phyloP scores from a whole-genome alignment of 2,113 vertebrate genomes.

The Sceloporus tristichus region DNA sequence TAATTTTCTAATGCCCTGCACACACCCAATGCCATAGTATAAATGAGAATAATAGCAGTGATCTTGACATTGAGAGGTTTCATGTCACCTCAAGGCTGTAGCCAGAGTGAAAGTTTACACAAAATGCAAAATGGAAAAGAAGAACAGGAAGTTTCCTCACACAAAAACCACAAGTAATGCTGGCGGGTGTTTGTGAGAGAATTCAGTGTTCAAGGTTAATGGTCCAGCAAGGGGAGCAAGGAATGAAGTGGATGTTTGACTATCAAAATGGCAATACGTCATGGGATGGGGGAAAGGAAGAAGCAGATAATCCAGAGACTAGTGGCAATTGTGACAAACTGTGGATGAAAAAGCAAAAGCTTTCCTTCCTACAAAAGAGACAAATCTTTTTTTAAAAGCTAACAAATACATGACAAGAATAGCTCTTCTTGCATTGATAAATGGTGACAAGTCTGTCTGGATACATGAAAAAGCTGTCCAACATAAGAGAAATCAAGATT shows the following conservation, averaged over 20 bases:
- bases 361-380: slow-evolving; percentile 44
- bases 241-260: slow-evolving; percentile 31
- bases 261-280: slow-evolving; percentile 46
- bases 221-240: slow-evolving; percentile 16
- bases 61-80: neutral
- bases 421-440: slow-evolving; percentile 50
- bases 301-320: slow-evolving; percentile 28
- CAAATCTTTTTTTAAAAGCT: slow-evolving; percentile 55
- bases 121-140: slow-evolving; percentile 21
- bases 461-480: slow-evolving; percentile 45
- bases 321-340: slow-evolving; percentile 48
- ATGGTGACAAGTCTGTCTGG: slow-evolving; percentile 39
- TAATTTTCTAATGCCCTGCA: neutral
- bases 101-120: slow-evolving; percentile 7
- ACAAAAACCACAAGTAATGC: neutral
- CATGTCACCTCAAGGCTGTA: slow-evolving; percentile 15
- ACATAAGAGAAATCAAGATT: slow-evolving; percentile 22
- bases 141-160: neutral
- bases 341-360: slow-evolving; percentile 40
- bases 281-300: neutral
- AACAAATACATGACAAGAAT: slow-evolving; percentile 52
- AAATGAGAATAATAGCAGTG: too few relatives aligned
- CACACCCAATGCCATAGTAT: neutral
- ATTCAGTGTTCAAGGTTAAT: slow-evolving; percentile 31
- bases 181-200: neutral